A percentile compares a stretch with the other conserved stretches of the same genome.
Conservation (phyloP, 2,113 vertebrate genomes). For the mouse (Mus musculus) region GRCm39 chr8:116328501-116329000, state of each 20-base stretch:
- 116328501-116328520: not conserved
- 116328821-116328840: not conserved
- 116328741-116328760: not conserved
- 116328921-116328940: too few species aligned
- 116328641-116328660: too few species aligned
- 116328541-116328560: not conserved
- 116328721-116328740: not conserved
- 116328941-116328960: not conserved
- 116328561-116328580: not conserved
- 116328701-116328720: not conserved
- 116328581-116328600: too few species aligned
- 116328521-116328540: not conserved
- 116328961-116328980: not conserved
- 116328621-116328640: too few species aligned
- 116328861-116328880: fast-evolving
- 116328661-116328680: not conserved
- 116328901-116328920: not conserved
- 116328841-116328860: not conserved
- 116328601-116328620: too few species aligned
- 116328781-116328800: not conserved
- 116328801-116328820: fast-evolving
- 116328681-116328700: not conserved
- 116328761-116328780: not conserved
- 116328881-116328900: not conserved
- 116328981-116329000: not conserved